phyloP scores from a whole-genome alignment of 2,113 vertebrate genomes.

The Poeciliopsis prolifica region DNA sequence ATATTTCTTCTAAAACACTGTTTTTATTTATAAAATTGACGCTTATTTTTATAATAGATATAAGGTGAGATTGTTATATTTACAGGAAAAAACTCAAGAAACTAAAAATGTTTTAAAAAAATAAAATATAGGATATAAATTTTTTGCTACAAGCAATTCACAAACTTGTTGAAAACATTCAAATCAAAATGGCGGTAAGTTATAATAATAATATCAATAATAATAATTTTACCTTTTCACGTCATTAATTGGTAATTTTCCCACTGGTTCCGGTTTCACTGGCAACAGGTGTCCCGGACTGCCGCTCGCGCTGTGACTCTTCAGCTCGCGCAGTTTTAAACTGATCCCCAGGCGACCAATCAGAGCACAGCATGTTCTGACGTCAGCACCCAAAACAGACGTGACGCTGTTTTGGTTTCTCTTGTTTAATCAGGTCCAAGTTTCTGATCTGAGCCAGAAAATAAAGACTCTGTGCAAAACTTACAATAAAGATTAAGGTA shows the following conservation, averaged over 20 bases:
- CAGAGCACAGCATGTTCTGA: background rate
- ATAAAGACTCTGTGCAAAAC: no score
- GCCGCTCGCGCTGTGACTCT: slow-evolving; percentile 12
- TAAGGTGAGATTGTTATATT: background rate
- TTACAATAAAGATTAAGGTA: no score
- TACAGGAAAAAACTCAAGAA: background rate
- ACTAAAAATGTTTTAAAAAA: no score
- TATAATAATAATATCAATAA: no score
- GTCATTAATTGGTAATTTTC: slow-evolving; percentile 9
- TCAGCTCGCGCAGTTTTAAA: background rate
- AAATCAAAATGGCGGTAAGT: background rate
- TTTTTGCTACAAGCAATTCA: background rate
- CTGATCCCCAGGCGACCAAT: slow-evolving; percentile 4
- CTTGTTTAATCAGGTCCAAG: background rate
- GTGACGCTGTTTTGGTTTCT: background rate
- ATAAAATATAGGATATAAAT: background rate
- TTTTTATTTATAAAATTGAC: background rate
- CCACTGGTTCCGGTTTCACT: slow-evolving; percentile 24
- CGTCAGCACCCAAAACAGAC: background rate
- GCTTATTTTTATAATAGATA: background rate
- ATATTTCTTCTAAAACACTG: no score
- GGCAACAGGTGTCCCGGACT: slow-evolving; percentile 42
- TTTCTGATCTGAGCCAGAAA: background rate
- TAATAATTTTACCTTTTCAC: slow-evolving; percentile 3
- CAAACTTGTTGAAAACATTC: background rate